Evolutionary conservation across 1,140 invertebrate species (phyloP).

Genomic region (Drosophila prosaltans): DNA sequence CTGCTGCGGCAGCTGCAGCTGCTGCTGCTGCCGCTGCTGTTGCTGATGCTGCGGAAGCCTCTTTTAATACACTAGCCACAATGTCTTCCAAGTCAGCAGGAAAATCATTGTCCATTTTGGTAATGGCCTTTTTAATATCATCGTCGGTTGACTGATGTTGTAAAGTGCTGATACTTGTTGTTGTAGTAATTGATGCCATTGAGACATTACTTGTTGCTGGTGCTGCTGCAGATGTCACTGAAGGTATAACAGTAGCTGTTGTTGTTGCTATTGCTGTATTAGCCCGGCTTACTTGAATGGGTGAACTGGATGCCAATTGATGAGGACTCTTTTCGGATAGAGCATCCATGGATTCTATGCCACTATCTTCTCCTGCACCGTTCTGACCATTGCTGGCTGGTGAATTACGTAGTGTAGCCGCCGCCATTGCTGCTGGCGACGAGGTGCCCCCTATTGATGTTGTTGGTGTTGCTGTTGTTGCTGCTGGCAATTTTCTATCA

Average conservation of each 20-base stretch:
- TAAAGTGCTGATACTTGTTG: slow-evolving; percentile 69
- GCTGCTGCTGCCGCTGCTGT: slow-evolving; percentile 29
- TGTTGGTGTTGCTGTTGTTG: slow-evolving; percentile 14
- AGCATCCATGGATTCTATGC: slow-evolving; percentile 96
- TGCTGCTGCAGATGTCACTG: background rate
- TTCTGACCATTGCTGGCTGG: slow-evolving; percentile 84
- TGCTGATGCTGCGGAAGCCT: slow-evolving; percentile 33
- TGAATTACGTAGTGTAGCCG: slow-evolving; percentile 82
- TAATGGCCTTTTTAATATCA: slow-evolving; percentile 87
- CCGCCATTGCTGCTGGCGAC: slow-evolving; percentile 45
- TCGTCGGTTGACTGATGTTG: slow-evolving; percentile 83
- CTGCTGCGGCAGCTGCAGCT: slow-evolving; percentile 13
- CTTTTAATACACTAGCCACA: slow-evolving; percentile 55
- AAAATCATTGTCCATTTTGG: slow-evolving; percentile 87
- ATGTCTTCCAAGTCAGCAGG: slow-evolving; percentile 61
- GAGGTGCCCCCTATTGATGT: slow-evolving; percentile 11
- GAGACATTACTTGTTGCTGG: slow-evolving; percentile 1
- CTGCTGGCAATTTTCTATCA: slow-evolving; percentile 60
- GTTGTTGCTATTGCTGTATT: slow-evolving; percentile 25
- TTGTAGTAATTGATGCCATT: slow-evolving; percentile 5
- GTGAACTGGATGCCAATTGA: slow-evolving; percentile 86
- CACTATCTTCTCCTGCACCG: slow-evolving; percentile 92
- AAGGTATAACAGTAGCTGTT: slow-evolving; percentile 7
- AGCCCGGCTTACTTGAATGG: slow-evolving; percentile 65
- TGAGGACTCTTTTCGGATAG: slow-evolving; percentile 95